Base-by-base conservation (phyloP, 2,888 invertebrate species). In the Ypsolopha scabrella region DNA sequence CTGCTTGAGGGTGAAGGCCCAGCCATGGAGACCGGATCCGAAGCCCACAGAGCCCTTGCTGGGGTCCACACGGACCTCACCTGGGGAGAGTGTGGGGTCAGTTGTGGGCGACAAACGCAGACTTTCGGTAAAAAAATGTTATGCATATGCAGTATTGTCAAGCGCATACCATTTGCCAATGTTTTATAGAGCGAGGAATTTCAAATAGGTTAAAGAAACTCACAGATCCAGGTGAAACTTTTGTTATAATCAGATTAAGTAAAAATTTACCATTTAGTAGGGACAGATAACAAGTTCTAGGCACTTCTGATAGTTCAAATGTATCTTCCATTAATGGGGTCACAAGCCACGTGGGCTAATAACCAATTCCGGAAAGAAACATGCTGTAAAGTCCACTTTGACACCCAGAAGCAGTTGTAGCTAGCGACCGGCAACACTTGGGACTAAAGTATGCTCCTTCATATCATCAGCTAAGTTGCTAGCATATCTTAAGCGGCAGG, bases 1-100 rank as follows among this genome's bases (percentile, higher is more conserved):
- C 89, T 99, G 99, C 88, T 99, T 99, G 61, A 99, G 91, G 58
- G 99, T 99, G 87, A 99, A 99, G 50, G 99, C 99, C 99, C 99
- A 99, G 59, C 99, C 99, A 81, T 99, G 99, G 57, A 99, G 94
- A 68, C 99, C 99, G 34, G 99, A 98, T 57, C 99, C 99, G 80
- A 99, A 99, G 72, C 99, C 99, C 57, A 99, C 99, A 57, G 98
- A 99, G 64, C 99, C 99, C 88, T 95, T 96, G 86, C 96, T 95
- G 63, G 99, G 99, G 83, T 98, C 98, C 63, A 97, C 98, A 71
- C 96, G 93, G 63, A 99, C 97, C 89, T 97, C 95, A 76, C 99
- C 87, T 87, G 60, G 6, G 36, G n/a, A 51, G 24, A 24, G 4
- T 3, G 24, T 24, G 24, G 24, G 24, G 24, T 24, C 24, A 24